Evolutionary conservation across 2,113 vertebrate genomes (phyloP).

Genomic region (Danionella cerebrum): DNA sequence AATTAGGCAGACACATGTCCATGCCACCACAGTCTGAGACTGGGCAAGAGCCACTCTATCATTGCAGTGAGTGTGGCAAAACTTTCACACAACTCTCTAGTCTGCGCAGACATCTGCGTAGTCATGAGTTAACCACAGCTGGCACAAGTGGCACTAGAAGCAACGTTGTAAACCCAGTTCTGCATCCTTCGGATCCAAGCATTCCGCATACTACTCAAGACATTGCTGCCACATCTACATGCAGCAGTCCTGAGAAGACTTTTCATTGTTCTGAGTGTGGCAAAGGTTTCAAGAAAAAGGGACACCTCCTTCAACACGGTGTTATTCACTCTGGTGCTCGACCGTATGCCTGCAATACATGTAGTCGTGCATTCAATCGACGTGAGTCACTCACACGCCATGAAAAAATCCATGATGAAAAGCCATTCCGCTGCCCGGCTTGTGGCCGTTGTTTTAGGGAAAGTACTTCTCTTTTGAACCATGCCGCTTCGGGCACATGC

Average conservation of each 20-base stretch:
- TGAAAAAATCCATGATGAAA: slow-evolving; percentile 86
- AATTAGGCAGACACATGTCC: slow-evolving; percentile 60
- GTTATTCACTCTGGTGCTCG: slow-evolving; percentile 88
- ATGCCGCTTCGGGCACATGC: slow-evolving; percentile 80
- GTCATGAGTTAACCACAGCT: slow-evolving; percentile 70
- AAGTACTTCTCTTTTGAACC: slow-evolving; percentile 82
- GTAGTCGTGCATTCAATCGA: slow-evolving; percentile 86
- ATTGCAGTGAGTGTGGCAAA: slow-evolving; percentile 71
- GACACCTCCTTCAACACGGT: slow-evolving; percentile 90
- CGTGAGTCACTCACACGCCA: slow-evolving; percentile 89
- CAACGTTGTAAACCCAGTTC: slow-evolving; percentile 62
- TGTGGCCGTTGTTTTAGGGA: slow-evolving; percentile 88
- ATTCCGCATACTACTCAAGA: slow-evolving; percentile 71
- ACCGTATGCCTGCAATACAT: slow-evolving; percentile 82
- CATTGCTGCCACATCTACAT: slow-evolving; percentile 48
- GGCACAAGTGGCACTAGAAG: slow-evolving; percentile 59
- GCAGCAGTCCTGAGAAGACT: slow-evolving; percentile 70
- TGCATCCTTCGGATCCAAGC: slow-evolving; percentile 60
- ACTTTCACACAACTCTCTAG: slow-evolving; percentile 73
- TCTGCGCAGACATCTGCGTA: slow-evolving; percentile 70
- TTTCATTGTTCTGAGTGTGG: slow-evolving; percentile 82
- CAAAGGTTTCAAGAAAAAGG: slow-evolving; percentile 89
- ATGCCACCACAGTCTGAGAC: slow-evolving; percentile 59
- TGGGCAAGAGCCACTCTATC: slow-evolving; percentile 62
- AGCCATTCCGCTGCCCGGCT: slow-evolving; percentile 78